These are phyloP conservation scores for Sebastes reedi DNA, from an alignment of 2,797 vertebrate genomes.

Conservation along the genomic window DNA sequence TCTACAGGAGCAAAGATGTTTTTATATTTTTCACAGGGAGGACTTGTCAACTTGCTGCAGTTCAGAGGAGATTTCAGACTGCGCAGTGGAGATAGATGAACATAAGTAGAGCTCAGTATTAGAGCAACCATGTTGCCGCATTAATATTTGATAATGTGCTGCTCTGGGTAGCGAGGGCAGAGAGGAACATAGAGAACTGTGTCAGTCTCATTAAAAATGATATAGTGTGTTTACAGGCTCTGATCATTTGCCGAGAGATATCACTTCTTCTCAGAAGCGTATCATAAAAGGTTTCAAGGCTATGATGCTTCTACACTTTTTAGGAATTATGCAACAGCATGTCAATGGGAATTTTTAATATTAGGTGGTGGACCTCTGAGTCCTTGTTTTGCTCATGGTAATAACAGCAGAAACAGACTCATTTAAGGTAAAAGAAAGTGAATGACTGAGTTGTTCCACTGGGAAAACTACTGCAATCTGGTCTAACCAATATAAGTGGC, in stretches of 20 bases:
- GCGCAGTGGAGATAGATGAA: conserved; percentile 40
- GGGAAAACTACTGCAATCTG: conserved; percentile 6
- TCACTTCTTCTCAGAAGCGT: not conserved
- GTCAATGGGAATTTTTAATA: not conserved
- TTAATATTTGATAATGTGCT: conserved; percentile 74
- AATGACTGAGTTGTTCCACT: conserved; percentile 7
- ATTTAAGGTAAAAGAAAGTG: not conserved
- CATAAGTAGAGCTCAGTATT: conserved; percentile 67
- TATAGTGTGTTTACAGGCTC: conserved; percentile 54
- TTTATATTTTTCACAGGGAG: conserved; percentile 15
- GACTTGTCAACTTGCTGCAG: conserved; percentile 28
- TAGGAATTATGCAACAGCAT: not conserved
- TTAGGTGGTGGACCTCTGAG: not conserved
- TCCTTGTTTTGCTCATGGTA: conserved; percentile 7
- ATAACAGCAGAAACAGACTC: conserved; percentile 1
- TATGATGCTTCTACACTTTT: not conserved
- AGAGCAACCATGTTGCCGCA: conserved; percentile 69
- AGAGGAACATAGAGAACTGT: conserved; percentile 65
- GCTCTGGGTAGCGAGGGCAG: conserved; percentile 62
- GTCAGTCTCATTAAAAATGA: conserved; percentile 72
- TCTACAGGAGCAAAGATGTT: not conserved
- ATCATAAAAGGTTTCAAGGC: conserved; percentile 6
- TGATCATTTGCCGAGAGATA: conserved; percentile 30
- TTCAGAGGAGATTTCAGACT: conserved; percentile 35
- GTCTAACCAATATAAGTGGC: not conserved